Evolutionary conservation across 2,797 vertebrate species (phyloP), one percentile per base, ranked within the genome.

Genomic region (Eutrigla gurnardus): DNA sequence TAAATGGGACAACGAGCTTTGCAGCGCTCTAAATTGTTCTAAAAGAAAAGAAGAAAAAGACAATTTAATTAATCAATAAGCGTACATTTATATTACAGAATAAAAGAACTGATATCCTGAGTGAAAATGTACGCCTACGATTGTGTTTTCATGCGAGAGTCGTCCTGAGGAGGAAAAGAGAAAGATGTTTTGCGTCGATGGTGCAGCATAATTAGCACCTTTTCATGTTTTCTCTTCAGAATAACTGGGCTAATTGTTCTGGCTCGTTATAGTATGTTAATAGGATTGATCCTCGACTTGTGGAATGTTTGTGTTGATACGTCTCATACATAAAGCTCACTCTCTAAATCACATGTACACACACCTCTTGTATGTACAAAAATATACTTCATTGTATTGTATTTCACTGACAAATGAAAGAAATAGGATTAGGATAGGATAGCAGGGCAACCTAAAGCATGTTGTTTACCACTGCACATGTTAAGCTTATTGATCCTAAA

Each of bases 161-260:
- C 62, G 62, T 68, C 39, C 73, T 39, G 60, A 79, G 50, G 58
- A 78, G 18, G n/a, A 55, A 54, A 73, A 71, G 69, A 80, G 46
- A 74, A 79, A 77, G 54, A 65, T 59, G 58, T 54, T 74, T 49
- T 77, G 49, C 37, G 74, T 64, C 75, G 64, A 75, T 55, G 32
- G 49, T 47, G n/a, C 40, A 58, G 39, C 47, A 49, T 80, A 84
- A 90, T 91, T 91, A 88, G 75, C 69, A 50, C 25, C 25, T 25
- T 25, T 25, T 88, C 73, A 75, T 50, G 2, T 89, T 93, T 90
- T 83, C 74, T 77, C 53, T 66, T 67, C 69, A 70, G 65, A 85
- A 82, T 88, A 89, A 90, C 82, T 85, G 83, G 81, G 72, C 77
- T 88, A 88, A 92, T 82, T 87, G 86, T 89, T 89, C 86, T 81